phyloP scores from a whole-genome alignment of 2,113 vertebrate genomes.

The Otus sunia region DNA sequence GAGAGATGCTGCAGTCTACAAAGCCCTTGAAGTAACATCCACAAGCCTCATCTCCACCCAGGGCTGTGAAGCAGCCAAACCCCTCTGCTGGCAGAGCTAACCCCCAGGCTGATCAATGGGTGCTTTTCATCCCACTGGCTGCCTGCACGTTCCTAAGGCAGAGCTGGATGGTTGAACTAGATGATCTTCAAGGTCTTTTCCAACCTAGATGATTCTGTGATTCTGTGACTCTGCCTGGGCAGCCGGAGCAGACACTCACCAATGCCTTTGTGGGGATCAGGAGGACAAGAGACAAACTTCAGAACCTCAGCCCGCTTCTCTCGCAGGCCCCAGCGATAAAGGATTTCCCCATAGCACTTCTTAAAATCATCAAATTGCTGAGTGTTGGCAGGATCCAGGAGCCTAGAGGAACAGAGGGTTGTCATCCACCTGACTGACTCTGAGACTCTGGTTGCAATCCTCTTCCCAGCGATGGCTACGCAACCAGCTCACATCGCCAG shows the following conservation, averaged over 20 bases:
- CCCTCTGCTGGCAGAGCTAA: neutral
- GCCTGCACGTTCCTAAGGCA: neutral
- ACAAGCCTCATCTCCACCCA: neutral
- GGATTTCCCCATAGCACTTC: conserved; percentile 95
- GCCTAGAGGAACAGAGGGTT: conserved; percentile 67
- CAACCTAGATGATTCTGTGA: too few relatives aligned
- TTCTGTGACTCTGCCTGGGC: too few relatives aligned
- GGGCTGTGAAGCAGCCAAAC: neutral
- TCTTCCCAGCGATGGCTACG: neutral
- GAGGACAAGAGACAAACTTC: conserved; percentile 93
- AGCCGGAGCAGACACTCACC: conserved; percentile 72
- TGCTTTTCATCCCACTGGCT: neutral
- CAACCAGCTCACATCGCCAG: neutral
- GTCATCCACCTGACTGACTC: neutral
- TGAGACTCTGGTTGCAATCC: neutral
- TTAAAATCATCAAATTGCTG: conserved; percentile 98
- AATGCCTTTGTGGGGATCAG: conserved; percentile 94
- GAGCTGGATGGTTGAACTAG: too few relatives aligned
- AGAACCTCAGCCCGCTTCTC: conserved; percentile 95
- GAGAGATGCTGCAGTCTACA: neutral
- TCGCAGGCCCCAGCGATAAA: conserved; percentile 93
- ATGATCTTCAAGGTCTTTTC: too few relatives aligned
- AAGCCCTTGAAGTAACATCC: neutral
- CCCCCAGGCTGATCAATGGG: neutral
- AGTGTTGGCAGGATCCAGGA: conserved; percentile 90